These are phyloP conservation scores for Brachyptera putata DNA, from an alignment of 2,888 invertebrate species.

Conservation along the genomic window DNA sequence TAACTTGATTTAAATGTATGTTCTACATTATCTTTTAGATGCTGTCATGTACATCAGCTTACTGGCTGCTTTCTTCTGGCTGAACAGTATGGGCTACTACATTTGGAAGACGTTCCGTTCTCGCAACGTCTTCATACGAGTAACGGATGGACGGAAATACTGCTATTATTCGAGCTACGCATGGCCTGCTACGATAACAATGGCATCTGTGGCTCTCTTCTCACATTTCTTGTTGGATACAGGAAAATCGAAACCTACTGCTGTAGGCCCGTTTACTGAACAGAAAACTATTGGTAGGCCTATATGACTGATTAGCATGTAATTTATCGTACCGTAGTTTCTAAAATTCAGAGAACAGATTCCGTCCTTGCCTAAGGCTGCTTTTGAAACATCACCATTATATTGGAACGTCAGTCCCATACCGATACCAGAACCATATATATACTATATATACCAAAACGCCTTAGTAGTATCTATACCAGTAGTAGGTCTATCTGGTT, in stretches of 20 bases:
- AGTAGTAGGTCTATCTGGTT: too few relatives aligned
- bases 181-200: slow-evolving; percentile 67
- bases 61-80: slow-evolving; percentile 79
- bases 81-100: slow-evolving; percentile 80
- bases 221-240: slow-evolving; percentile 77
- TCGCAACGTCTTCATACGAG: slow-evolving; percentile 75
- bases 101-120: slow-evolving; percentile 87
- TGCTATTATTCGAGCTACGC: slow-evolving; percentile 81
- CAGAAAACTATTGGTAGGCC: slow-evolving; percentile 68
- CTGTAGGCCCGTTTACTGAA: slow-evolving; percentile 40
- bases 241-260: slow-evolving; percentile 52
- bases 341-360: too few relatives aligned
- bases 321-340: too few relatives aligned
- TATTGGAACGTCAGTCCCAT: too few relatives aligned
- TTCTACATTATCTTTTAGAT: too few relatives aligned
- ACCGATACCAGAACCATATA: too few relatives aligned
- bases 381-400: too few relatives aligned
- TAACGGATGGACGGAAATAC: slow-evolving; percentile 81
- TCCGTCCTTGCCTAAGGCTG: too few relatives aligned
- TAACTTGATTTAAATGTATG: too few relatives aligned
- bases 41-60: slow-evolving; percentile 70
- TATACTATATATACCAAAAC: too few relatives aligned
- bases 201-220: slow-evolving; percentile 71
- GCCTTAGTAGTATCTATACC: too few relatives aligned
- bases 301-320: too few relatives aligned